Percentiles rank a stretch among this genome's conserved stretches.
Conservation (phyloP, 2,797 vertebrate species). For the Syngnathus rostellatus region DNA sequence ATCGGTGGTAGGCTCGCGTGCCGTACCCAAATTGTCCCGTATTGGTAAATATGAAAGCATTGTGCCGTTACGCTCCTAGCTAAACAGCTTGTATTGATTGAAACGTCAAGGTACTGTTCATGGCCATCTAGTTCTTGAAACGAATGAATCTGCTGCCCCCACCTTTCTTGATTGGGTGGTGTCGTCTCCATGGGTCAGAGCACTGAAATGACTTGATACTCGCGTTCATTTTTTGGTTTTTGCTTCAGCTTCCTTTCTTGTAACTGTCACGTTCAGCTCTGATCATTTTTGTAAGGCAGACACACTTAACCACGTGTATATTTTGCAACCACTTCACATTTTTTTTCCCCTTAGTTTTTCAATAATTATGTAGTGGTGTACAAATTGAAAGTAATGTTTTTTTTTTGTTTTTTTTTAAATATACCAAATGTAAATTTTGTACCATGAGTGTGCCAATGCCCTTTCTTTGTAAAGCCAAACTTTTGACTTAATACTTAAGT, state of each 20-base stretch:
- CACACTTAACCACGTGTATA: conserved; percentile 46
- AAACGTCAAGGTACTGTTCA: conserved; percentile 53
- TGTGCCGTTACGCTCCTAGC: not conserved
- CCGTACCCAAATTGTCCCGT: not conserved
- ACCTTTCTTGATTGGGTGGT: not conserved
- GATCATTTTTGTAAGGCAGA: conserved; percentile 46
- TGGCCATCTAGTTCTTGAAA: conserved; percentile 17
- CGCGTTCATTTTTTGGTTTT: conserved; percentile 29
- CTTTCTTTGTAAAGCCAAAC: conserved; percentile 77
- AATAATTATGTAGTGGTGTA: conserved; percentile 66
- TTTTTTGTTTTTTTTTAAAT: conserved; percentile 47
- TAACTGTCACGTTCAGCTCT: not conserved
- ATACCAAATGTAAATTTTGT: conserved; percentile 79
- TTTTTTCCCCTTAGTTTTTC: conserved; percentile 40
- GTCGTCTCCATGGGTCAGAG: conserved; percentile 51
- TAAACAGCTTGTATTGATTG: conserved; percentile 3
- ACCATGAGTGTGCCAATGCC: conserved; percentile 83
- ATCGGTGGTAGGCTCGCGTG: not conserved
- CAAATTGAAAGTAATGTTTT: conserved; percentile 69
- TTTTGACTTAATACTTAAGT: conserved; percentile 70
- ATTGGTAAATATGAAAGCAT: not conserved
- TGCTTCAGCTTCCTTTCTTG: not conserved
- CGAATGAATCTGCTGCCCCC: conserved; percentile 26
- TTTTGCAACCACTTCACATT: conserved; percentile 64
- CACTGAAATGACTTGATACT: conserved; percentile 60